Evolutionary conservation across 1,140 invertebrate genomes (phyloP).

Genomic region (Gyrodactylus bullatarudis): DNA sequence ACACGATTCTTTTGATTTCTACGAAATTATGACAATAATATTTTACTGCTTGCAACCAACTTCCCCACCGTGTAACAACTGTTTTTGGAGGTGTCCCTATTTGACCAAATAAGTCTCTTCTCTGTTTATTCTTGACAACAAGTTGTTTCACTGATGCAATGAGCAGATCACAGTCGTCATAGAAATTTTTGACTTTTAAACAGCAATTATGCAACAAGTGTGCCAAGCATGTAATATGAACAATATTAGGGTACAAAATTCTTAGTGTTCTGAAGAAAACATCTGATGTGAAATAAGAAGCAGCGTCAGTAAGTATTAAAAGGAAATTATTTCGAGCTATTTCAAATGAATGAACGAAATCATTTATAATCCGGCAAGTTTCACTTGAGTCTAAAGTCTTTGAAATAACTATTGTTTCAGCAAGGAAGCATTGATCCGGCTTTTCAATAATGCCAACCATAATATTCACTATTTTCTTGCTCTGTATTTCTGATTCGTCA

Average conservation of each 20-base stretch:
- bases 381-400: too few relatives aligned
- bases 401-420: too few relatives aligned
- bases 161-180: background rate
- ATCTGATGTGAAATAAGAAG: too few relatives aligned
- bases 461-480: too few relatives aligned
- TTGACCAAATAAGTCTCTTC: background rate
- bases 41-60: background rate
- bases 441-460: too few relatives aligned
- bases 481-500: too few relatives aligned
- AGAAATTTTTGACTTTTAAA: background rate
- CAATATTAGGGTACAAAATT: background rate
- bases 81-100: background rate
- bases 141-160: slow-evolving; percentile 1
- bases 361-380: too few relatives aligned
- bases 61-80: slow-evolving; percentile 1
- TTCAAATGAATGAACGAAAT: too few relatives aligned
- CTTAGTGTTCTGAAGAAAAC: slow-evolving; percentile 1
- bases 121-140: background rate
- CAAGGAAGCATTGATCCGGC: too few relatives aligned
- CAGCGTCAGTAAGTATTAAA: too few relatives aligned
- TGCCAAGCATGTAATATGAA: background rate
- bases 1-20: background rate
- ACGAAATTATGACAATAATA: slow-evolving; percentile 4
- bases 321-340: too few relatives aligned
- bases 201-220: slow-evolving; percentile 1